Evolutionary conservation across 2,888 invertebrate species (phyloP).

Genomic region (Schrankia costaestrigalis): DNA sequence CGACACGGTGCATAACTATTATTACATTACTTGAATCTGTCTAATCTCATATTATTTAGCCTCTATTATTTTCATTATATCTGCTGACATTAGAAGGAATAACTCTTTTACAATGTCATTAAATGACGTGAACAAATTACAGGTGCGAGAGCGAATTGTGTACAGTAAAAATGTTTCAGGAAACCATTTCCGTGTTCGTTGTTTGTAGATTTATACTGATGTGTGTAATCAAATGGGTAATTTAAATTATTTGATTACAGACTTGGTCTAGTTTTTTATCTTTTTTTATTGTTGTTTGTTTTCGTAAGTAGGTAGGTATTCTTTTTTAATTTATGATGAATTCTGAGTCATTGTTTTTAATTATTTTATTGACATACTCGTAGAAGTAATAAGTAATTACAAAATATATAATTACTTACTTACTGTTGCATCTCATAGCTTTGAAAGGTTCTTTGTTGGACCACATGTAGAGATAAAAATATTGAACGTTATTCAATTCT

Average conservation of each 20-base stretch:
- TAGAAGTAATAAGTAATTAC: no score
- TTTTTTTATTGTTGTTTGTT: not conserved
- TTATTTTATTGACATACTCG: no score
- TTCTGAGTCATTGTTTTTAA: no score
- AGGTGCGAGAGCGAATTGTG: conserved; percentile 51
- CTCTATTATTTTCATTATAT: conserved; percentile 76
- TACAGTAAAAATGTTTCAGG: conserved; percentile 47
- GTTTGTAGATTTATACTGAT: conserved; percentile 30
- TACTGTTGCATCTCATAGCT: no score
- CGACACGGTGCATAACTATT: conserved; percentile 61
- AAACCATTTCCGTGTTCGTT: conserved; percentile 52
- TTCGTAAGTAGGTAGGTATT: not conserved
- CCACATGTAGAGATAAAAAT: no score
- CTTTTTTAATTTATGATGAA: no score
- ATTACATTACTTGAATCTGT: conserved; percentile 73
- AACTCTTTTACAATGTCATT: conserved; percentile 72
- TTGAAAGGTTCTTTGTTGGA: no score
- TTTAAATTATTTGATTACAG: conserved; percentile 19
- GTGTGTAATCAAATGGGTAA: conserved; percentile 27
- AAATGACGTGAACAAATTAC: conserved; percentile 66
- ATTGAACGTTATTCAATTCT: no score
- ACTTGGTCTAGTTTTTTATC: conserved; percentile 2
- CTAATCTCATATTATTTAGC: conserved; percentile 77
- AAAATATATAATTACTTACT: no score
- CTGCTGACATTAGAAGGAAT: conserved; percentile 66